These are phyloP conservation scores for Oncorhynchus tshawytscha DNA, from an alignment of 2,113 vertebrate genomes.

Conservation along the genomic window DNA sequence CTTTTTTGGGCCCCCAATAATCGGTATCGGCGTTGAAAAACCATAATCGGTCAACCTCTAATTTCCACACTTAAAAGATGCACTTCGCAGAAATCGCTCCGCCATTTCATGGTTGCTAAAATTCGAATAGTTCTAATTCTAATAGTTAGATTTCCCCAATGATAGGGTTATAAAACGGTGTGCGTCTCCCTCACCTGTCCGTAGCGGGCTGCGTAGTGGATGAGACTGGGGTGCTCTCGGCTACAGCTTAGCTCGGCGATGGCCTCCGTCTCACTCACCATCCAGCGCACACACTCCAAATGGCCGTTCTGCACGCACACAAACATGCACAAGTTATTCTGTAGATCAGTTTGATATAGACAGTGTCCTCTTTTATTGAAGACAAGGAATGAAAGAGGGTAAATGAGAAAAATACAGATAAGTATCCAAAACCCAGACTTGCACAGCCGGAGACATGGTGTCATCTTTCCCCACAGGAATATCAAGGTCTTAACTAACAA, in stretches of 20 bases:
- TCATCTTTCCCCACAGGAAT: too few relatives aligned
- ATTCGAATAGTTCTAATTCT: too few relatives aligned
- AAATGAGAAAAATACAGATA: neutral
- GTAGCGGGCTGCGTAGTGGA: slow-evolving; percentile 92
- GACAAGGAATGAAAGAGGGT: neutral
- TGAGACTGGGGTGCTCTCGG: slow-evolving; percentile 92
- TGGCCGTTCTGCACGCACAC: slow-evolving; percentile 84
- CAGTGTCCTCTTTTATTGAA: neutral
- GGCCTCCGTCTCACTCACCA: slow-evolving; percentile 98
- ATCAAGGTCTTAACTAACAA: too few relatives aligned
- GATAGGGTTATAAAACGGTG: too few relatives aligned
- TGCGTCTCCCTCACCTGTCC: slow-evolving; percentile 83
- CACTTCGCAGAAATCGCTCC: too few relatives aligned
- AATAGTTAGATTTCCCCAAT: too few relatives aligned
- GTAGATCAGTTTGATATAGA: neutral
- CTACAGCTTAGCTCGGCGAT: slow-evolving; percentile 96
- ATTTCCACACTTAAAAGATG: too few relatives aligned
- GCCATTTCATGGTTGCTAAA: too few relatives aligned
- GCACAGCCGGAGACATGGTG: too few relatives aligned
- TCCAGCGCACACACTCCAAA: slow-evolving; percentile 95
- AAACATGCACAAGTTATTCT: neutral
- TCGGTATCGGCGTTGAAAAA: too few relatives aligned
- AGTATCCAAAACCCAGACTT: neutral
- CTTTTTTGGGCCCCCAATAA: too few relatives aligned
- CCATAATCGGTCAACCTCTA: too few relatives aligned